phyloP scores from a whole-genome alignment of 2,888 invertebrate genomes.

The Drosophila mulleri region DNA sequence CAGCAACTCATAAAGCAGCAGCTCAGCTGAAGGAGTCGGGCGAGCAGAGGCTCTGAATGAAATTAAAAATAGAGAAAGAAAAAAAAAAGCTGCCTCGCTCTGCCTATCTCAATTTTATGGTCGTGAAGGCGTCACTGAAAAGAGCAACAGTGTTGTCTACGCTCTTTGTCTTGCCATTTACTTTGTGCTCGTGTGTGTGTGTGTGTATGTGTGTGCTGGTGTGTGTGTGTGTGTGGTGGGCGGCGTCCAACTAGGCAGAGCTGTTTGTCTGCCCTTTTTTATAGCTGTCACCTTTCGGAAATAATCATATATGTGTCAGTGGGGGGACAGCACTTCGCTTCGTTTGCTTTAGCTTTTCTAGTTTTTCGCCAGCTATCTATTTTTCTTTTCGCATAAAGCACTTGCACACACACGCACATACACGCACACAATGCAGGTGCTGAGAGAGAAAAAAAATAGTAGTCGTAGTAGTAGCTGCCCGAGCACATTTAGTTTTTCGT shows the following conservation, averaged over 20 bases:
- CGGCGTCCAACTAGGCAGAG: slow-evolving; percentile 16
- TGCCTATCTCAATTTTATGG: slow-evolving; percentile 50
- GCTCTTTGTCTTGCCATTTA: slow-evolving; percentile 62
- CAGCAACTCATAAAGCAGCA: slow-evolving; percentile 32
- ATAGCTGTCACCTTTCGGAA: slow-evolving; percentile 82
- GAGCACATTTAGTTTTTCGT: slow-evolving; percentile 78
- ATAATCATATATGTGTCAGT: slow-evolving; percentile 80
- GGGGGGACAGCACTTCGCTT: slow-evolving; percentile 75
- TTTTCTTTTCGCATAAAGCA: slow-evolving; percentile 78
- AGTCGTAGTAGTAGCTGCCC: slow-evolving; percentile 70
- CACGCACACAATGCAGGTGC: slow-evolving; percentile 48
- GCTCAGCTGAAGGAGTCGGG: slow-evolving; percentile 1
- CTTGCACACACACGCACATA: slow-evolving; percentile 44
- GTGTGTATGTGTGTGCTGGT: slow-evolving; percentile 17
- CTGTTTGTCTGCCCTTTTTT: slow-evolving; percentile 65
- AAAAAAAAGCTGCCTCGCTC: slow-evolving; percentile 3
- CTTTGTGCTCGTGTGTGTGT: slow-evolving; percentile 47
- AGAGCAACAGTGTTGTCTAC: slow-evolving; percentile 74
- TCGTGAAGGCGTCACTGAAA: slow-evolving; percentile 52
- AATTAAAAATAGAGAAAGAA: slow-evolving; percentile 50
- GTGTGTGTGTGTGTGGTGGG: slow-evolving; percentile 1
- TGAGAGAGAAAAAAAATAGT: slow-evolving; percentile 39
- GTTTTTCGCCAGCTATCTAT: slow-evolving; percentile 76
- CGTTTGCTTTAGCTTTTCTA: slow-evolving; percentile 79
- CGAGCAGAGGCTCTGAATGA: slow-evolving; percentile 46